Evolutionary conservation across 2,888 invertebrate species (phyloP).

Genomic region (Philereme vetulata): DNA sequence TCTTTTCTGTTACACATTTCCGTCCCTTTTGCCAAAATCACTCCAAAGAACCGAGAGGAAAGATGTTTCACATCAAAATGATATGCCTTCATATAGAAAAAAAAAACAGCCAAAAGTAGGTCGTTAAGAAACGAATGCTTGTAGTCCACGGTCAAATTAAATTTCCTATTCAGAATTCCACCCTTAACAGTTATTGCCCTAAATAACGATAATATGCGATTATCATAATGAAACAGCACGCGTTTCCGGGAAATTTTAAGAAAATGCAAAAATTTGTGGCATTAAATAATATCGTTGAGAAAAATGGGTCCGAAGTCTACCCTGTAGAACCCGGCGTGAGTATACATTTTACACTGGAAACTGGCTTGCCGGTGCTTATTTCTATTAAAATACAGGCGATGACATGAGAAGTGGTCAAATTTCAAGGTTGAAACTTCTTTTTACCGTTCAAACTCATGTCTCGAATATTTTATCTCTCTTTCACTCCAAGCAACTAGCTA

Average conservation of each 20-base stretch:
- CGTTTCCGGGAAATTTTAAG: constrained; percentile 63
- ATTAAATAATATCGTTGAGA: constrained; percentile 82
- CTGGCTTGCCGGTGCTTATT: neutral
- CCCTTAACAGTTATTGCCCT: constrained; percentile 51
- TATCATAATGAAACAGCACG: constrained; percentile 80
- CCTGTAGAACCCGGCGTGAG: constrained; percentile 63
- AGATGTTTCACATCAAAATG: no score
- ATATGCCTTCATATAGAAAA: no score
- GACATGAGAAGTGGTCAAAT: no score
- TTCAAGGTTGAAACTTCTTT: no score
- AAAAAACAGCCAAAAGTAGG: neutral
- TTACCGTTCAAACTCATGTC: no score
- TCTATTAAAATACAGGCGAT: no score
- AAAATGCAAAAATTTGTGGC: constrained; percentile 80
- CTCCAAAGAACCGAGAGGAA: no score
- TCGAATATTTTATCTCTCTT: no score
- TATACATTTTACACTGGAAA: constrained; percentile 13
- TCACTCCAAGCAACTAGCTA: no score
- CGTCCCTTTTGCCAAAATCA: no score
- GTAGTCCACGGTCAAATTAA: constrained; percentile 36
- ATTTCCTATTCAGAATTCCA: constrained; percentile 53
- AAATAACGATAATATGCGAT: constrained; percentile 70
- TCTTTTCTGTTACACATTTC: no score
- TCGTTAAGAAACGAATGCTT: neutral
- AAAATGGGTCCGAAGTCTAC: constrained; percentile 62